These are phyloP conservation scores for Buathra laborator DNA, from an alignment of 2,888 invertebrate genomes.

Conservation along the genomic window DNA sequence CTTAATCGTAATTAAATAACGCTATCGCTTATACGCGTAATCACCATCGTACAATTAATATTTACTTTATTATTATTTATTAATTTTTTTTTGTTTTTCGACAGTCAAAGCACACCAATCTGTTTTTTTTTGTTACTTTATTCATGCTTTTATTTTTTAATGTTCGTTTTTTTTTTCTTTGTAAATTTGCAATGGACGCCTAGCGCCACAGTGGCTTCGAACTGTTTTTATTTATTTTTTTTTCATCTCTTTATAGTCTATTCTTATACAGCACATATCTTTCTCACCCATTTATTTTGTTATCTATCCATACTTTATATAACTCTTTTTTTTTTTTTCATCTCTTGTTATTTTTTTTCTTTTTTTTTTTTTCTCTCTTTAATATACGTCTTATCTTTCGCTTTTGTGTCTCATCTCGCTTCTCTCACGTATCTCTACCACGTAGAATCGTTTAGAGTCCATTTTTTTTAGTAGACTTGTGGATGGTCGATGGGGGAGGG, in stretches of 20 bases:
- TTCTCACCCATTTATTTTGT: conserved; percentile 29
- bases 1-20: conserved; percentile 57
- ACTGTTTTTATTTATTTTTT: conserved; percentile 23
- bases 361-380: conserved; percentile 23
- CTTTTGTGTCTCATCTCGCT: conserved; percentile 40
- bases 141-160: conserved; percentile 50
- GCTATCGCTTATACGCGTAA: conserved; percentile 55
- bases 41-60: conserved; percentile 49
- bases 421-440: conserved; percentile 25
- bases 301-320: conserved; percentile 30
- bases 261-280: conserved; percentile 39
- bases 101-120: conserved; percentile 71
- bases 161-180: conserved; percentile 54
- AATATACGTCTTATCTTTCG: conserved; percentile 40
- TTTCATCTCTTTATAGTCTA: conserved; percentile 36
- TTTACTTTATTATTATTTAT: conserved; percentile 35
- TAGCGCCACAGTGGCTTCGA: conserved; percentile 59
- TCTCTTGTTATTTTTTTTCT: conserved; percentile 46
- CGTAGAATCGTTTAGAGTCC: conserved; percentile 76
- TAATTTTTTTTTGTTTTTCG: conserved; percentile 44
- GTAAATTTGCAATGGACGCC: conserved; percentile 63
- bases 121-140: conserved; percentile 45
- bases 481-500: conserved; percentile 59
- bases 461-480: conserved; percentile 62
- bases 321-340: conserved; percentile 53